Conservation (phyloP, 2,888 invertebrate species). For the Xestia c-nigrum region DNA sequence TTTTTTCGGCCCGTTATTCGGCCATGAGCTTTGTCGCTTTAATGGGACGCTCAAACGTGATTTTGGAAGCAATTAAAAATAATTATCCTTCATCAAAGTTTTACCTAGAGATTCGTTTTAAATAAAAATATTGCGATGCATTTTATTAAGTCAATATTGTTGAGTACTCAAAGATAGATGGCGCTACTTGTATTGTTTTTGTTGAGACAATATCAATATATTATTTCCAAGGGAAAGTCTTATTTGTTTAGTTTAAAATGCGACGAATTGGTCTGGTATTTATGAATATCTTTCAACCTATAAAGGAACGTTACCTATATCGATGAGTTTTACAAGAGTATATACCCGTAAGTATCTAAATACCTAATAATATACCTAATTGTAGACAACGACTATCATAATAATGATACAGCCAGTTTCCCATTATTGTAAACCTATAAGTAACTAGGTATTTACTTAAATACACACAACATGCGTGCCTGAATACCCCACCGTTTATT, state of each 20-base stretch:
- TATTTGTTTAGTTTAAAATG: not conserved
- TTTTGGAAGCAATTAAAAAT: slow-evolving; percentile 53
- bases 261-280: not conserved
- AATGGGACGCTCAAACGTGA: slow-evolving; percentile 66
- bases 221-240: not conserved
- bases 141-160: slow-evolving; percentile 31
- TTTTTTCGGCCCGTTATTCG: slow-evolving; percentile 83
- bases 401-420: not conserved
- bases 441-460: not conserved
- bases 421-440: not conserved
- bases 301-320: not conserved
- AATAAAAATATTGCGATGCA: not conserved
- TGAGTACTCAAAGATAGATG: slow-evolving; percentile 68
- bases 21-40: slow-evolving; percentile 77
- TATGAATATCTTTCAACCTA: not conserved
- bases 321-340: not conserved
- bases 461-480: not conserved
- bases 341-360: not conserved
- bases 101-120: not conserved
- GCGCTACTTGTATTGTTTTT: slow-evolving; percentile 62
- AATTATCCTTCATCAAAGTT: slow-evolving; percentile 39
- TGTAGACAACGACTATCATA: not conserved
- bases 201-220: not conserved
- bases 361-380: not conserved
- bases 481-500: slow-evolving; percentile 11